Evolutionary conservation across 2,113 vertebrate species (phyloP).

Genomic region (Malurus cyaneus): DNA sequence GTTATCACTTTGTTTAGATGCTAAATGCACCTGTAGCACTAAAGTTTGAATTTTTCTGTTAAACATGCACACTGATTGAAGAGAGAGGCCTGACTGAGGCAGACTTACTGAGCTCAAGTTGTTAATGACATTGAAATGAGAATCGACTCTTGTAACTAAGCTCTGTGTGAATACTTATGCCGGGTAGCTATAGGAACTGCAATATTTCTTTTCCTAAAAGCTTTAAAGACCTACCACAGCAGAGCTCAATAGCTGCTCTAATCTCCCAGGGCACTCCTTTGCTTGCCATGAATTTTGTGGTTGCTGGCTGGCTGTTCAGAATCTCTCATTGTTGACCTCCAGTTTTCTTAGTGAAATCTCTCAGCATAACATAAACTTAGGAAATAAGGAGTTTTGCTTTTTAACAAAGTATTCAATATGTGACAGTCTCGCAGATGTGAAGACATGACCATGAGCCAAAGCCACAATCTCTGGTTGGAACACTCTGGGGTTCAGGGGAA

Average conservation of each 20-base stretch:
- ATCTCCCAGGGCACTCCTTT: neutral
- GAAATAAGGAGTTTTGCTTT: neutral
- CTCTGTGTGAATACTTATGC: neutral
- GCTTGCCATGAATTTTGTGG: constrained; percentile 2
- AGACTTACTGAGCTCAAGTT: neutral
- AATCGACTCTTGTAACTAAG: neutral
- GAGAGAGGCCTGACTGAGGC: neutral
- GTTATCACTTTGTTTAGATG: neutral
- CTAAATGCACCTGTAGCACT: neutral
- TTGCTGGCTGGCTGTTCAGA: neutral
- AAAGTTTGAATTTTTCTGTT: neutral
- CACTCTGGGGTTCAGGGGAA: neutral
- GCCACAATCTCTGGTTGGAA: neutral
- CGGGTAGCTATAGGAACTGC: neutral
- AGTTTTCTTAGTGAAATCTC: neutral
- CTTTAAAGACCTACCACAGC: neutral
- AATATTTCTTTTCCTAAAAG: neutral
- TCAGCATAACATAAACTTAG: neutral
- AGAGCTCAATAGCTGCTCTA: neutral
- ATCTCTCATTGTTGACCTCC: neutral
- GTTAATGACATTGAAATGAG: neutral
- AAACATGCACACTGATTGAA: neutral
- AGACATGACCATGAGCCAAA: neutral
- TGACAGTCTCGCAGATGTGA: neutral
- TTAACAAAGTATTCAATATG: neutral